phyloP scores from a whole-genome alignment of 2,888 invertebrate genomes.

The Zaprionus obscuricornis region DNA sequence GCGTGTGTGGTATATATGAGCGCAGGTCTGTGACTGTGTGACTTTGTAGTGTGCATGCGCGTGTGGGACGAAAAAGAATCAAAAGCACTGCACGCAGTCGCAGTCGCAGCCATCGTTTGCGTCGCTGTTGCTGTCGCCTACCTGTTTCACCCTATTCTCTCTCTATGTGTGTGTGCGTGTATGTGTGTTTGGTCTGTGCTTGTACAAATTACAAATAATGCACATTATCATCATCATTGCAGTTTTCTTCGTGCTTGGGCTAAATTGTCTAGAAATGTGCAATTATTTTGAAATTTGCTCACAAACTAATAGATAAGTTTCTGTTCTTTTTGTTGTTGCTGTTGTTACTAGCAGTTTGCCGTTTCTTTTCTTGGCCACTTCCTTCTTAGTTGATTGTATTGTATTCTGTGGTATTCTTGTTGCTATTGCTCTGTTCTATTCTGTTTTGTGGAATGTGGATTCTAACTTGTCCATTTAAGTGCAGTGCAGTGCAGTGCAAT shows the following conservation, averaged over 20 bases:
- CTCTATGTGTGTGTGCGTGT: background rate
- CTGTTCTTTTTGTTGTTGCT: conserved; percentile 34
- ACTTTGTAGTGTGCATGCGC: conserved; percentile 1
- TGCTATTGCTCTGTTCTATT: no score
- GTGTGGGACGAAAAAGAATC: conserved; percentile 38
- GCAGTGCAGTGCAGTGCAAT: conserved; percentile 46
- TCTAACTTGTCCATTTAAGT: conserved; percentile 74
- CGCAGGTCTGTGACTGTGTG: background rate
- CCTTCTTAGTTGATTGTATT: conserved; percentile 51
- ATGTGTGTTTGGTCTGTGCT: conserved; percentile 1
- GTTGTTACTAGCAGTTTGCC: conserved; percentile 2
- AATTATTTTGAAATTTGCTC: conserved; percentile 75
- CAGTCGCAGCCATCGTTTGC: conserved; percentile 14
- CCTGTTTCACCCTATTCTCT: conserved; percentile 26
- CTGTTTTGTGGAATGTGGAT: conserved; percentile 77
- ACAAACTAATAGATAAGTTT: conserved; percentile 65
- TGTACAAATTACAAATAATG: conserved; percentile 54
- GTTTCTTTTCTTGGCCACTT: conserved; percentile 47
- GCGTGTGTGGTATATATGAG: no score
- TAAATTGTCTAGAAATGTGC: conserved; percentile 57
- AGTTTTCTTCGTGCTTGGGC: conserved; percentile 33
- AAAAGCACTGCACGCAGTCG: conserved; percentile 47
- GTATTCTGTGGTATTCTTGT: no score
- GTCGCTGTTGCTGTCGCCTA: conserved; percentile 14
- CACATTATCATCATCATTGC: conserved; percentile 57